Evolutionary conservation across 2,797 vertebrate genomes (phyloP), one percentile per base, ranked within the genome.

Genomic region (Smutsia temminckii): DNA sequence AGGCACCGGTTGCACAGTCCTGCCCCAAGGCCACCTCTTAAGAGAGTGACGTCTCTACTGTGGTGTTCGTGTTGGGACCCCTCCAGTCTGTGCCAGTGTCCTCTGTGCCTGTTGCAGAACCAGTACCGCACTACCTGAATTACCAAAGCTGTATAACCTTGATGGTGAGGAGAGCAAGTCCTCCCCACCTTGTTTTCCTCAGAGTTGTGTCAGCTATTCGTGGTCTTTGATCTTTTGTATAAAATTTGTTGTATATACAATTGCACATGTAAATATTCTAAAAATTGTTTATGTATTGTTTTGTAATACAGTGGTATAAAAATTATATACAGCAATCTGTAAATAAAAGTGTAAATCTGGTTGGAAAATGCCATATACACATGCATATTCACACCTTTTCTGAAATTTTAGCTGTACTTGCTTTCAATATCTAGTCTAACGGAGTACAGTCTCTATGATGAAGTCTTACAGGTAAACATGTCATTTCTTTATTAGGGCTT

Each of bases 61-160:
- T 20, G 42, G 2, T 25, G 27, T 59, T 25, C 20, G 1, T 1
- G n/a, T 3, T 0, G 21, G 29, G 8, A 12, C 53, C 53, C 53
- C n/a, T n/a, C 72, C 20, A 5, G 18, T 21, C 46, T n/a, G 46
- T 46, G 32, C 51, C 32, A 14, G 46, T 16, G 32, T 57, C 18
- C 42, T 71, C 34, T 11, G 16, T 27, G 29, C 17, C 10, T 53
- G n/a, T 55, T 21, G 6, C 66, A 5, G 57, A 12, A 18, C 51
- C 13, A 85, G 68, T 57, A 16, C 77, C 18, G 4, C 3, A 9
- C 18, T 17, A 27, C 40, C 66, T 34, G 57, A 55, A 6, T 29
- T 23, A 29, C 75, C 23, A 18, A 6, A 13, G 49, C 64, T 55
- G 34, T 27, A 55, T 13, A 64, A 20, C 32, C 74, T 53, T 17